Evolutionary conservation across 2,113 vertebrate genomes (phyloP).

Genomic region (Nycticorax nycticorax): DNA sequence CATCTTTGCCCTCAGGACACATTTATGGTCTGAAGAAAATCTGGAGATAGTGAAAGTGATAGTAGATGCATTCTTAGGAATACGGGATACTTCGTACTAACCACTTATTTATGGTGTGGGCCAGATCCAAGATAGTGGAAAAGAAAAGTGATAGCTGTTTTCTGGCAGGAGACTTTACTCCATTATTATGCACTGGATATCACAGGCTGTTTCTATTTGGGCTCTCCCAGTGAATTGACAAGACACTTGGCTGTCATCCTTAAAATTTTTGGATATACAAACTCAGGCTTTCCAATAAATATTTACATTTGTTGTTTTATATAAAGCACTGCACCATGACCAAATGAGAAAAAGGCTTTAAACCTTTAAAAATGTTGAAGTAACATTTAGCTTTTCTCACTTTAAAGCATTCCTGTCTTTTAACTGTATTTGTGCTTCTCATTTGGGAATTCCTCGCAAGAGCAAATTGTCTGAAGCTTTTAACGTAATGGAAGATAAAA

Average conservation of each 20-base stretch:
- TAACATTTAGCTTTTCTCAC: neutral
- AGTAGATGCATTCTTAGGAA: neutral
- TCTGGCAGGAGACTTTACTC: neutral
- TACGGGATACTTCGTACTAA: neutral
- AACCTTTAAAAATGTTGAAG: neutral
- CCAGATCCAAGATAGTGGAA: neutral
- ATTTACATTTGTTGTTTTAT: slow-evolving; percentile 7
- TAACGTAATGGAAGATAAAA: neutral
- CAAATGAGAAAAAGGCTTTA: neutral
- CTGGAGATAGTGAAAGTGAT: neutral
- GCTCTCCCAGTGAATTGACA: neutral
- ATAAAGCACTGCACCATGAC: neutral
- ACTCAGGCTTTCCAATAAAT: neutral
- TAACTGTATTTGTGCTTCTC: neutral
- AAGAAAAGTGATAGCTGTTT: neutral
- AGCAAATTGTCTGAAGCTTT: neutral
- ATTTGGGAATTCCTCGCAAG: neutral
- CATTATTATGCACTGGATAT: neutral
- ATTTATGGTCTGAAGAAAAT: neutral
- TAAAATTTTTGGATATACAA: neutral
- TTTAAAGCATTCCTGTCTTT: neutral
- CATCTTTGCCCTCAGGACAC: neutral
- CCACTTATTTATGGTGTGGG: neutral
- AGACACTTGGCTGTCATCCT: slow-evolving; percentile 3
- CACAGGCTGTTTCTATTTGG: neutral